These are phyloP conservation scores for Poecilia wingei DNA, from an alignment of 2,797 vertebrate species.

Conservation along the genomic window DNA sequence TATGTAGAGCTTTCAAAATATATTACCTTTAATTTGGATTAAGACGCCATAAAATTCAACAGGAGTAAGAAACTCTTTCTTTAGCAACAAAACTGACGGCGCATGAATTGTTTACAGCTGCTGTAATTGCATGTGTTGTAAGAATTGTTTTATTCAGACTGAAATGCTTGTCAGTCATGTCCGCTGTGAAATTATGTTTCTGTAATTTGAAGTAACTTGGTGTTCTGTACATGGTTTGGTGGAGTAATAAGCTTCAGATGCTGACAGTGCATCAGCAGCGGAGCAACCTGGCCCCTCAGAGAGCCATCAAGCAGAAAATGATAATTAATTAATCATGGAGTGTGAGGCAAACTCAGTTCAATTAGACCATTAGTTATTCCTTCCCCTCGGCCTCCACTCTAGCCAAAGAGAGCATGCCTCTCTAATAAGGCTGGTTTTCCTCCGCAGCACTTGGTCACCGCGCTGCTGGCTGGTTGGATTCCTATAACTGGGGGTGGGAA, in stretches of 20 bases:
- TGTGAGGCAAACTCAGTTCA: constrained; percentile 70
- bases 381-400: constrained; percentile 58
- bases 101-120: constrained; percentile 55
- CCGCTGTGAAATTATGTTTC: constrained; percentile 68
- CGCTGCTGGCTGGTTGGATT: constrained; percentile 47
- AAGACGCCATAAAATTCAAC: constrained; percentile 53
- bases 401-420: constrained; percentile 63
- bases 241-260: constrained; percentile 76
- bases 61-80: constrained; percentile 48
- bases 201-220: constrained; percentile 69
- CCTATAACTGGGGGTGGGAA: not conserved
- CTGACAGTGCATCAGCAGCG: constrained; percentile 77
- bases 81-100: constrained; percentile 52
- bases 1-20: not conserved
- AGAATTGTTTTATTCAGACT: constrained; percentile 69
- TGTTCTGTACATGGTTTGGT: constrained; percentile 63
- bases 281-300: constrained; percentile 68
- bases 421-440: constrained; percentile 52
- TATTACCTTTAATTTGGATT: constrained; percentile 4
- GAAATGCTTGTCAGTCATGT: constrained; percentile 70
- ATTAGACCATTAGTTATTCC: constrained; percentile 78
- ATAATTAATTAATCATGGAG: constrained; percentile 84
- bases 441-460: constrained; percentile 50
- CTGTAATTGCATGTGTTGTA: constrained; percentile 72
- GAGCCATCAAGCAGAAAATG: constrained; percentile 83